phyloP scores from a whole-genome alignment of 2,888 invertebrate genomes.

The Apotomis betuletana region DNA sequence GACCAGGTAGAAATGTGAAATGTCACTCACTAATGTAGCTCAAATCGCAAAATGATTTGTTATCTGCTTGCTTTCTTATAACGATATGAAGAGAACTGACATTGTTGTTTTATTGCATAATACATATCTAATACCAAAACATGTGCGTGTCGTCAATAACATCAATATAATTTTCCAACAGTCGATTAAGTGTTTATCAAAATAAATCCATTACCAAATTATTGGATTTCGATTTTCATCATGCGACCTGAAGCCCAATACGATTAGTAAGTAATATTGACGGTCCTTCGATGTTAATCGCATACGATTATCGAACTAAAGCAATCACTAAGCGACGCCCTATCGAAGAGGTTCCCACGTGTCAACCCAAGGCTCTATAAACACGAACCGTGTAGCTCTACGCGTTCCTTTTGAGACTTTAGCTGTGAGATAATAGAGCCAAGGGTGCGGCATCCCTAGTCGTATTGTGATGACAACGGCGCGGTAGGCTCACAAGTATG shows the following conservation, averaged over 20 bases:
- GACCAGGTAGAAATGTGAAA: too few species aligned
- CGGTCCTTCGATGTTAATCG: conserved; percentile 28
- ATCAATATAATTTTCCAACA: background rate
- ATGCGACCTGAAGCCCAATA: conserved; percentile 26
- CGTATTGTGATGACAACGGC: background rate
- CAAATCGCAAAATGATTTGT: too few species aligned
- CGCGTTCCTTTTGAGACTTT: background rate
- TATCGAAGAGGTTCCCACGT: conserved; percentile 5
- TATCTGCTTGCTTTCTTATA: too few species aligned
- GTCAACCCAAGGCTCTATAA: background rate
- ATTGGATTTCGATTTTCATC: background rate
- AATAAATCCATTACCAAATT: conserved; percentile 1
- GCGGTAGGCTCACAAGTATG: background rate
- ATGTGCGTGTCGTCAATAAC: conserved; percentile 44
- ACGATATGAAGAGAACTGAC: background rate
- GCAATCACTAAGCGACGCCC: conserved; percentile 26
- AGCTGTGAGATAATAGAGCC: background rate
- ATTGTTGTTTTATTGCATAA: background rate
- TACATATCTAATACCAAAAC: conserved; percentile 48
- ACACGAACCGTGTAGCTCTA: background rate
- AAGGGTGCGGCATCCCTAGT: background rate
- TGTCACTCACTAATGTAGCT: too few species aligned
- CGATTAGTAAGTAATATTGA: conserved; percentile 37
- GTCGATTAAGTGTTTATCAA: conserved; percentile 4
- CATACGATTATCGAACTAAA: conserved; percentile 25